Evolutionary conservation across 2,113 vertebrate genomes (phyloP).

Genomic region (Xiphorhynchus elegans): DNA sequence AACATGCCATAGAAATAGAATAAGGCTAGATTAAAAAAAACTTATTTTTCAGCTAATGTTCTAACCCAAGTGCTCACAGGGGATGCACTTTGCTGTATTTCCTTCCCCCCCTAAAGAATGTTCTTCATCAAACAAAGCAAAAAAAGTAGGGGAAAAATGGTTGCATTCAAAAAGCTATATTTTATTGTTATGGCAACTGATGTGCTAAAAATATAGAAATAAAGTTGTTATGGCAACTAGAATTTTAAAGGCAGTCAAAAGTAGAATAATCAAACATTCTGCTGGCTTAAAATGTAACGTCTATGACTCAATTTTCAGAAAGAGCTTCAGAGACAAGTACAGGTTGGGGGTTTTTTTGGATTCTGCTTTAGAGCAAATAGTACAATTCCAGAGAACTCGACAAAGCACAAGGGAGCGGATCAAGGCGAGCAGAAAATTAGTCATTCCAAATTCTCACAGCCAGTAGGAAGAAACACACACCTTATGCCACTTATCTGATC

Average conservation of each 20-base stretch:
- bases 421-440: background rate
- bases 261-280: slow-evolving; percentile 80
- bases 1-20: background rate
- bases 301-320: slow-evolving; percentile 78
- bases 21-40: background rate
- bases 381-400: slow-evolving; percentile 2
- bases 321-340: slow-evolving; percentile 57
- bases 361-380: background rate
- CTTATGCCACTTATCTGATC: background rate
- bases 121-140: slow-evolving; percentile 44
- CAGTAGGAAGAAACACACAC: background rate
- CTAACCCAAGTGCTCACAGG: slow-evolving; percentile 22
- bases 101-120: background rate
- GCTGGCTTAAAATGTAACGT: slow-evolving; percentile 77
- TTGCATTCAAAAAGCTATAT: slow-evolving; percentile 70
- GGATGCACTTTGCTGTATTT: slow-evolving; percentile 24
- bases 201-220: slow-evolving; percentile 82
- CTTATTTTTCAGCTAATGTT: background rate
- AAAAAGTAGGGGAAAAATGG: slow-evolving; percentile 22
- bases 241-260: slow-evolving; percentile 81
- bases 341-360: background rate
- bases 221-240: slow-evolving; percentile 87
- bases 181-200: slow-evolving; percentile 85
- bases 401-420: background rate
- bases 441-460: background rate